phyloP scores from a whole-genome alignment of 2,888 invertebrate genomes.

The Troglohyphantes excavatus region DNA sequence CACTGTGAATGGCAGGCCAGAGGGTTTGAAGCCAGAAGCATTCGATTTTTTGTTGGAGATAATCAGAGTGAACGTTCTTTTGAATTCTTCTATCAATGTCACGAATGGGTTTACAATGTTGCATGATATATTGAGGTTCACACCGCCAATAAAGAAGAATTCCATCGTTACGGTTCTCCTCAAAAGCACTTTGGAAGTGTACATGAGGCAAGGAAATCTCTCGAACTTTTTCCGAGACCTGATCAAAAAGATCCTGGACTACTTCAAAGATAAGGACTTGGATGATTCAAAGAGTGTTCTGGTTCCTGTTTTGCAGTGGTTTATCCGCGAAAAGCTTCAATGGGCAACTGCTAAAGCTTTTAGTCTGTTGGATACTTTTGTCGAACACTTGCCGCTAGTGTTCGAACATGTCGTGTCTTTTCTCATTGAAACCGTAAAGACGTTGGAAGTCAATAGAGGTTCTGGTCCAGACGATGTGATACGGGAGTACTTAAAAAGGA shows the following conservation, averaged over 20 bases:
- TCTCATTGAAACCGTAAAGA: conserved; percentile 32
- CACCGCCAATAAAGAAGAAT: background rate
- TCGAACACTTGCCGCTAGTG: conserved; percentile 35
- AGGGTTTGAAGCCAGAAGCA: conserved; percentile 22
- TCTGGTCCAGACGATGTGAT: conserved; percentile 50
- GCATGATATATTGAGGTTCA: conserved; percentile 36
- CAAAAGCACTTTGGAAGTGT: conserved; percentile 53
- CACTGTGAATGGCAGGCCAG: background rate
- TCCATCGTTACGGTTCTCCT: conserved; percentile 20
- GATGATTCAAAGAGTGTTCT: conserved; percentile 30
- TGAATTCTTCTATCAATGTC: background rate
- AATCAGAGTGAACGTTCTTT: conserved; percentile 21
- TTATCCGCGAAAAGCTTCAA: conserved; percentile 59
- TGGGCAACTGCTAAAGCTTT: conserved; percentile 45
- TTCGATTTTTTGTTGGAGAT: conserved; percentile 41
- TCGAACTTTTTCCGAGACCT: conserved; percentile 35
- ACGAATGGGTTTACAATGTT: conserved; percentile 41
- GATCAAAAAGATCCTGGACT: conserved; percentile 5
- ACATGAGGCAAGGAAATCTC: conserved; percentile 47
- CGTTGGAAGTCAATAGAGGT: conserved; percentile 52
- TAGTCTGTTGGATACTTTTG: conserved; percentile 29
- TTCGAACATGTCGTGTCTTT: conserved; percentile 43
- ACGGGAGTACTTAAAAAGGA: conserved; percentile 21
- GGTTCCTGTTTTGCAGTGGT: conserved; percentile 45
- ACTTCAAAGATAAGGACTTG: conserved; percentile 30